Evolutionary conservation across 1,140 invertebrate species (phyloP), one percentile per base, ranked within the genome.

Genomic region (Drosophila ohnishii): DNA sequence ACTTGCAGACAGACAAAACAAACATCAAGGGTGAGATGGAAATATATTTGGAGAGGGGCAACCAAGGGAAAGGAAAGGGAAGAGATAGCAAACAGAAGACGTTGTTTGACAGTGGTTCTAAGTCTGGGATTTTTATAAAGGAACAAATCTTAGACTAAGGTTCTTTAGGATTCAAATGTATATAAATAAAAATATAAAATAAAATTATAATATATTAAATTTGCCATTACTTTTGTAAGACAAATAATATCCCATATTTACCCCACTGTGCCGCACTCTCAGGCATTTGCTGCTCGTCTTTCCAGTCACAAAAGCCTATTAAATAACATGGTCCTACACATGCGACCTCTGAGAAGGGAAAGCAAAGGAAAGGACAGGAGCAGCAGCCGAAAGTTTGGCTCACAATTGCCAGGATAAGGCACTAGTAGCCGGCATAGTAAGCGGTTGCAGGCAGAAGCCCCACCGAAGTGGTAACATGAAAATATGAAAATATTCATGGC

Each of bases 401-500:
- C 75, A 81, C 78, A 85, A 85, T 86, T 86, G 79, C 71, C 83
- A 76, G 79, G 79, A 79, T 86, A 83, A 79, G 44, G 66, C 39
- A 48, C 53, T 44, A 70, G 39, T 19, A 37, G 39, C 32, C 19
- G 55, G 51, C 28, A 32, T 16, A 64, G 63, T 55, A 42, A 64
- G 58, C 35, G 50, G 42, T 53, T 75, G 72, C 77, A 69, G 64
- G 50, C 62, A 59, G 65, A 25, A 71, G 35, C 35, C 45, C 51
- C 19, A 39, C 51, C 44, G 14, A 72, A 72, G 66, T 59, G 66
- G 66, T 71, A 69, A 57, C 53, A 73, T 75, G 80, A 61, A 86
- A 86, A 87, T 86, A 86, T 86, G 83, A 79, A 86, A 87, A 87
- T 83, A 85, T 86, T 82, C 82, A 86, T 86, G 66, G 56, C 70